A percentile compares a stretch with the other conserved stretches of the same genome.
Evolutionary conservation across 2,113 vertebrate species (phyloP).

Genomic region (Morone saxatilis): DNA sequence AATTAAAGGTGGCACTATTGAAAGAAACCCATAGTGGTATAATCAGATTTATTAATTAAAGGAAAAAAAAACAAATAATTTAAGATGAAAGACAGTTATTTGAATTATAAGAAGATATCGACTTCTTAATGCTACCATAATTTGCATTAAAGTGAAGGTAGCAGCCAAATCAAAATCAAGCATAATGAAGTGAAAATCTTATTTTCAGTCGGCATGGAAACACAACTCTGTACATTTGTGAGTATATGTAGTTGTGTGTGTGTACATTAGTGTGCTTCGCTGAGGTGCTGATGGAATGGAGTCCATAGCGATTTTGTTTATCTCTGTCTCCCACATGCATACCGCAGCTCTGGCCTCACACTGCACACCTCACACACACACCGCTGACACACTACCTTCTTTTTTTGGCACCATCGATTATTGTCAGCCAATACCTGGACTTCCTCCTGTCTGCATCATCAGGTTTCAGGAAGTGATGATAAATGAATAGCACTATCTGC

Average conservation of each 20-base stretch:
- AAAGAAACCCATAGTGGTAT: background rate
- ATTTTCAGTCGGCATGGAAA: background rate
- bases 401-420: slow-evolving; percentile 66
- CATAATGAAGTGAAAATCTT: background rate
- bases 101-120: background rate
- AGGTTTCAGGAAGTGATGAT: slow-evolving; percentile 70
- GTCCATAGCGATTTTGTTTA: slow-evolving; percentile 63
- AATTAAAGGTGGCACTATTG: background rate
- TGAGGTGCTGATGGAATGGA: slow-evolving; percentile 56
- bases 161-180: background rate
- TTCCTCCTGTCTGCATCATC: slow-evolving; percentile 68
- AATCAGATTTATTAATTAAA: background rate
- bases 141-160: background rate
- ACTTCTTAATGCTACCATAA: background rate
- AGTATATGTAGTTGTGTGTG: background rate
- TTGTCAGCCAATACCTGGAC: slow-evolving; percentile 63
- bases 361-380: slow-evolving; percentile 18
- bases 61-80: background rate
- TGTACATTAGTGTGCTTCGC: slow-evolving; percentile 28
- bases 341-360: slow-evolving; percentile 21
- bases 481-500: slow-evolving; percentile 38
- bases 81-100: background rate
- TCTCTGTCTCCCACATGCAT: slow-evolving; percentile 56
- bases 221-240: slow-evolving; percentile 4
- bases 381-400: slow-evolving; percentile 57